Conservation (phyloP, 2,888 invertebrate species). For the Chaitophorus viminalis region DNA sequence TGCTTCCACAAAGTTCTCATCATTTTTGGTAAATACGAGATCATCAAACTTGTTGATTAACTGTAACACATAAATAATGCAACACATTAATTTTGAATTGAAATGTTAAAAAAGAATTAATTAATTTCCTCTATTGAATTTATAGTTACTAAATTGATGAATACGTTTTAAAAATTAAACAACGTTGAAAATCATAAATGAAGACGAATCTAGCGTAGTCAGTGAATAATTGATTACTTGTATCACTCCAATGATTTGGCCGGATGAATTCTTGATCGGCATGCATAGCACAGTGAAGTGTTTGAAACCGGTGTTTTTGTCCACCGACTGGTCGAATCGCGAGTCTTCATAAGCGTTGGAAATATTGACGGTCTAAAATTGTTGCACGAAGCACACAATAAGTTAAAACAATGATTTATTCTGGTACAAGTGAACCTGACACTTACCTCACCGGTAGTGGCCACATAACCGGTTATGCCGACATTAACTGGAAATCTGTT, state of each 20-base stretch:
- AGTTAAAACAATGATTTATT: slow-evolving; percentile 31
- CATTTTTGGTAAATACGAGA: slow-evolving; percentile 90
- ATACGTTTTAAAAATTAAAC: not conserved
- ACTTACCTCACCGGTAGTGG: slow-evolving; percentile 91
- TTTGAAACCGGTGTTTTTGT: slow-evolving; percentile 81
- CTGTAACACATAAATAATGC: slow-evolving; percentile 70
- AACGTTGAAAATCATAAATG: not conserved
- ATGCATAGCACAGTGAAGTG: slow-evolving; percentile 93
- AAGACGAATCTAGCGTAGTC: too few relatives aligned
- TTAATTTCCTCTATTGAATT: slow-evolving; percentile 50
- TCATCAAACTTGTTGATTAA: slow-evolving; percentile 93
- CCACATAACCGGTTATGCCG: slow-evolving; percentile 94
- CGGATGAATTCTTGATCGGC: slow-evolving; percentile 94
- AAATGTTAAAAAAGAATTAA: not conserved
- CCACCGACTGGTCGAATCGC: slow-evolving; percentile 88
- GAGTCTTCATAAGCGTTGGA: slow-evolving; percentile 88
- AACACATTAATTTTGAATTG: not conserved
- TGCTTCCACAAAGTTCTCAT: slow-evolving; percentile 96
- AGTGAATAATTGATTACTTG: slow-evolving; percentile 69
- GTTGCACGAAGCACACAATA: not conserved
- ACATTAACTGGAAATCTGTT: slow-evolving; percentile 94
- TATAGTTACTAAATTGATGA: slow-evolving; percentile 17
- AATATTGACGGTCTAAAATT: slow-evolving; percentile 86
- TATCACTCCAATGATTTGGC: slow-evolving; percentile 92
- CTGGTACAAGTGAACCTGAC: not conserved